Conservation (phyloP, 2,888 invertebrate species). For the Melanostoma mellinum region DNA sequence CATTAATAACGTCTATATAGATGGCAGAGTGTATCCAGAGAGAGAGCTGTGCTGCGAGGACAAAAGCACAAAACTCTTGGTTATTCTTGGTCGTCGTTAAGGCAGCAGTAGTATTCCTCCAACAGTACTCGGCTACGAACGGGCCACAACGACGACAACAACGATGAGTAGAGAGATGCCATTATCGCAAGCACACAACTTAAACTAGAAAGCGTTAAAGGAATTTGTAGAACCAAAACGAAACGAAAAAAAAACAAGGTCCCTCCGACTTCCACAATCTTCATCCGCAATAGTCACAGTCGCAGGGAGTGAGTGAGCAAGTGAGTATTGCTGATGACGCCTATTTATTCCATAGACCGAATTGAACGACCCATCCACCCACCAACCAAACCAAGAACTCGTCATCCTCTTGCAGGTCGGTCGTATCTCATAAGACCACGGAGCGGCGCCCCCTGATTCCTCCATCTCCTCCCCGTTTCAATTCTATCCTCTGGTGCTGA, state of each 20-base stretch:
- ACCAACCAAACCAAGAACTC: slow-evolving; percentile 58
- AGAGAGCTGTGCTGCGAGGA: slow-evolving; percentile 57
- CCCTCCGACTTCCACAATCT: slow-evolving; percentile 17
- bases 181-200: slow-evolving; percentile 72
- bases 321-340: slow-evolving; percentile 60
- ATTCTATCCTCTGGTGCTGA: slow-evolving; percentile 61
- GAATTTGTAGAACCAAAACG: slow-evolving; percentile 66
- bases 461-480: slow-evolving; percentile 48
- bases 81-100: slow-evolving; percentile 66
- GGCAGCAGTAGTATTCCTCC: slow-evolving; percentile 64
- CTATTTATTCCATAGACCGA: slow-evolving; percentile 57
- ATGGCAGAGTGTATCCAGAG: slow-evolving; percentile 50
- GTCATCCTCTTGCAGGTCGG: slow-evolving; percentile 71
- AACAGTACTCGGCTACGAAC: slow-evolving; percentile 67
- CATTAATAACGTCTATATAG: slow-evolving; percentile 70
- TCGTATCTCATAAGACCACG: slow-evolving; percentile 73
- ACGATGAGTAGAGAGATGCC: slow-evolving; percentile 68
- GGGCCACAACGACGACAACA: slow-evolving; percentile 65
- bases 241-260: slow-evolving; percentile 43
- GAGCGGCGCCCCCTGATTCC: slow-evolving; percentile 38
- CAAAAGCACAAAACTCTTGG: slow-evolving; percentile 72
- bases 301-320: slow-evolving; percentile 39
- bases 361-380: slow-evolving; percentile 63
- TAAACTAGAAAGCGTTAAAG: slow-evolving; percentile 72
- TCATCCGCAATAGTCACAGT: slow-evolving; percentile 34